Conservation (phyloP, 2,797 vertebrate species). For the Oryzias sinensis region DNA sequence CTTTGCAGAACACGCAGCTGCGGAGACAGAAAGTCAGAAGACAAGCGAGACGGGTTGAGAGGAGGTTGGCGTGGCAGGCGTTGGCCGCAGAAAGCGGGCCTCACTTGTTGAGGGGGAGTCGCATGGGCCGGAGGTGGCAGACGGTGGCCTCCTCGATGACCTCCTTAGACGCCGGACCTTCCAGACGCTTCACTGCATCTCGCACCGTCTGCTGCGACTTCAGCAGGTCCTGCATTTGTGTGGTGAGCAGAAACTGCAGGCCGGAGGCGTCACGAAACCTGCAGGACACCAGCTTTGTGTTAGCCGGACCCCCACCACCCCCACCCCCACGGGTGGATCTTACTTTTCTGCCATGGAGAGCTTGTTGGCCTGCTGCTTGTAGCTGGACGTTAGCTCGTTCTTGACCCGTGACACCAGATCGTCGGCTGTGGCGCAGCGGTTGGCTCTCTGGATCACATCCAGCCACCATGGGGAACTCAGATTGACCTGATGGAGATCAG, state of each 20-base stretch:
- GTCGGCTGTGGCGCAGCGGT: conserved; percentile 81
- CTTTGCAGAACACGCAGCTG: conserved; percentile 98
- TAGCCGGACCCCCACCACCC: too few relatives aligned
- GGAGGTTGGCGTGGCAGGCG: neutral
- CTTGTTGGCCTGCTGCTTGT: conserved; percentile 88
- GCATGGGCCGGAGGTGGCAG: conserved; percentile 91
- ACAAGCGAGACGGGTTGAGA: neutral
- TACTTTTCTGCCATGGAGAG: conserved; percentile 98
- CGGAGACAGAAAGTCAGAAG: conserved; percentile 27
- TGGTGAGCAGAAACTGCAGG: conserved; percentile 90
- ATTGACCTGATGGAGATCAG: conserved; percentile 76
- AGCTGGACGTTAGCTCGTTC: conserved; percentile 91
- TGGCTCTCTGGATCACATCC: conserved; percentile 87
- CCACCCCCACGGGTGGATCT: conserved; percentile 11
- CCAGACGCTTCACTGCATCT: conserved; percentile 90
- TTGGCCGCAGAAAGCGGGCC: conserved; percentile 14
- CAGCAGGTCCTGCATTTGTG: conserved; percentile 89
- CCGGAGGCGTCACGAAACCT: conserved; percentile 93
- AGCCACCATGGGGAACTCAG: conserved; percentile 93
- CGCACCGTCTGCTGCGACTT: conserved; percentile 92
- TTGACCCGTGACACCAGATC: conserved; percentile 91
- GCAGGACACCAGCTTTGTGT: neutral
- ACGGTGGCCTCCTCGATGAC: conserved; percentile 92
- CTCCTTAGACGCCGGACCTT: conserved; percentile 87
- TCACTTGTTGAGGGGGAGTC: conserved; percentile 95